Conservation (phyloP, 2,113 vertebrate genomes). For the Dendropsophus ebraccatus region DNA sequence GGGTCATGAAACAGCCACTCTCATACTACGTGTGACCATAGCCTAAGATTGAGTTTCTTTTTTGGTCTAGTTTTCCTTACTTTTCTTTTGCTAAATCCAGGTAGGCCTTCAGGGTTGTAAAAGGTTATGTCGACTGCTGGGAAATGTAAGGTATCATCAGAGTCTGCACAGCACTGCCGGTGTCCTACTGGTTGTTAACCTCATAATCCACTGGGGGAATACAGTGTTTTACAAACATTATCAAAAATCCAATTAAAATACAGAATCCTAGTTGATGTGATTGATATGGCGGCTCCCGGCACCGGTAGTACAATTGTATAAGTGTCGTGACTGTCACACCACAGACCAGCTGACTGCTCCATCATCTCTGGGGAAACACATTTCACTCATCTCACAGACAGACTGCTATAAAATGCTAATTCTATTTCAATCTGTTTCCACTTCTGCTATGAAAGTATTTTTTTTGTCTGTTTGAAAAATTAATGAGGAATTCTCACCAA, state of each 20-base stretch:
- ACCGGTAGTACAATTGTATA: background rate
- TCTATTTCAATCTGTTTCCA: slow-evolving; percentile 44
- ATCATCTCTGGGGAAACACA: slow-evolving; percentile 24
- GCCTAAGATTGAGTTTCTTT: no score
- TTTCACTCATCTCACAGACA: slow-evolving; percentile 35
- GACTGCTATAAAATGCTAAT: slow-evolving; percentile 39
- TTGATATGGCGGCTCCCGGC: background rate
- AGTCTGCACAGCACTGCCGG: background rate
- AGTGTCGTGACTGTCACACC: slow-evolving; percentile 8
- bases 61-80: background rate
- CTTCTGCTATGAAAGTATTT: slow-evolving; percentile 37
- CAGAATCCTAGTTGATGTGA: background rate
- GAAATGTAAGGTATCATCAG: background rate
- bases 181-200: background rate
- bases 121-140: background rate
- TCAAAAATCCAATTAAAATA: background rate
- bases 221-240: background rate
- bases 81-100: background rate
- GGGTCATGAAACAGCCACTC: no score
- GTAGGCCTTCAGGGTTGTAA: no score
- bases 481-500: slow-evolving; percentile 32
- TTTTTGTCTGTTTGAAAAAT: slow-evolving; percentile 23
- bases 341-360: slow-evolving; percentile 11
- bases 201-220: background rate
- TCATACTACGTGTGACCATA: no score